Evolutionary conservation across 2,888 invertebrate species (phyloP).

Genomic region (Xanthorhoe designata): DNA sequence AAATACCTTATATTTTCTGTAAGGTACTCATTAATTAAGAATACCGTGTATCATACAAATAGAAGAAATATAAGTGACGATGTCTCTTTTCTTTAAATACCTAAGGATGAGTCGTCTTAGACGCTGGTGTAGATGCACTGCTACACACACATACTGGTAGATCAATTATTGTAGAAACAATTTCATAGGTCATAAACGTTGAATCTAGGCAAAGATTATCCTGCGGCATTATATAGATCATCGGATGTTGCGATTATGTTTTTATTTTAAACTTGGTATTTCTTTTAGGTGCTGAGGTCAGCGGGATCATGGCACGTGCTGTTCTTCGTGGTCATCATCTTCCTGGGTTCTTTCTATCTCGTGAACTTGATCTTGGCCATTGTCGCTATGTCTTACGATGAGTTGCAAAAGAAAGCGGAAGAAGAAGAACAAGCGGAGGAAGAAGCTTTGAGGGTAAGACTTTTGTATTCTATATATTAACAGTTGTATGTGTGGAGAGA

Average conservation of each 20-base stretch:
- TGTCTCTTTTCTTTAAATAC: too few relatives aligned
- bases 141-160: too few relatives aligned
- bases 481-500: neutral
- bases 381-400: conserved; percentile 99
- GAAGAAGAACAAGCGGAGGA: conserved; percentile 98
- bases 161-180: too few relatives aligned
- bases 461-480: neutral
- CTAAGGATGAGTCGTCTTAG: too few relatives aligned
- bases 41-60: too few relatives aligned
- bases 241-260: too few relatives aligned
- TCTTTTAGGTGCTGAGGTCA: conserved; percentile 92
- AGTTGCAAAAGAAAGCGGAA: conserved; percentile 98
- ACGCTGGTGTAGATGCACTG: too few relatives aligned
- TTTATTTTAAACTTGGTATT: conserved; percentile 2
- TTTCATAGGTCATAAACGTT: too few relatives aligned
- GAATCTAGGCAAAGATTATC: neutral
- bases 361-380: conserved; percentile 99
- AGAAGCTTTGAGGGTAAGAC: conserved; percentile 92
- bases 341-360: conserved; percentile 99
- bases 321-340: conserved; percentile 99
- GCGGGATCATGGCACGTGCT: conserved; percentile 99
- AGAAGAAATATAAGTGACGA: too few relatives aligned
- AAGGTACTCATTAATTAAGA: too few relatives aligned
- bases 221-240: too few relatives aligned
- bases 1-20: too few relatives aligned